Percentiles rank a stretch among this genome's conserved stretches.
These are phyloP conservation scores for Cerastis leucographa DNA, from an alignment of 2,888 invertebrate genomes.

Conservation along the genomic window DNA sequence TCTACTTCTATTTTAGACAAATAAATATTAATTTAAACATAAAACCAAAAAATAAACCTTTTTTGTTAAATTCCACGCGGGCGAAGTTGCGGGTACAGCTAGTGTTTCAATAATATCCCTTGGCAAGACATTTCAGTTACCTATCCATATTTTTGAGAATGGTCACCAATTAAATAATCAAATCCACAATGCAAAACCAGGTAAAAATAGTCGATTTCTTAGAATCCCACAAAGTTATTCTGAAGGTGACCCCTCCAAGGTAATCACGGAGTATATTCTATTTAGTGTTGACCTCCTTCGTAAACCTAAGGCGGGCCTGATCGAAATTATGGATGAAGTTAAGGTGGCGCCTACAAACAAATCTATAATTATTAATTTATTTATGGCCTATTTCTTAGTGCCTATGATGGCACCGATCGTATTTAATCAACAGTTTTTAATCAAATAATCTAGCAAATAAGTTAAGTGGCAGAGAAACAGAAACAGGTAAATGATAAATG, in stretches of 20 bases:
- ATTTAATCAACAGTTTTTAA: background rate
- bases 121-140: background rate
- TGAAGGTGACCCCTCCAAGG: constrained; percentile 32
- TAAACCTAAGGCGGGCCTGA: constrained; percentile 37
- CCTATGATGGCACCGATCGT: background rate
- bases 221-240: background rate
- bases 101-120: background rate
- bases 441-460: background rate
- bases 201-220: constrained; percentile 4
- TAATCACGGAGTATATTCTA: constrained; percentile 19
- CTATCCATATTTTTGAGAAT: constrained; percentile 12
- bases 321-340: constrained; percentile 22
- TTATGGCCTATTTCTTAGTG: background rate
- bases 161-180: background rate
- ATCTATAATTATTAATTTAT: constrained; percentile 37
- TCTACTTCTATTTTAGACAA: too few relatives aligned
- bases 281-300: constrained; percentile 38
- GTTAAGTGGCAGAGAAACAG: too few relatives aligned
- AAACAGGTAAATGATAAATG: too few relatives aligned
- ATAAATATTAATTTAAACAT: too few relatives aligned
- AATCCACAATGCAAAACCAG: constrained; percentile 18
- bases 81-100: too few relatives aligned
- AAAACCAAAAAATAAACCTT: too few relatives aligned
- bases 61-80: too few relatives aligned
- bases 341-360: constrained; percentile 18